phyloP scores from a whole-genome alignment of 2,797 vertebrate species.

The Malurus leucopterus region DNA sequence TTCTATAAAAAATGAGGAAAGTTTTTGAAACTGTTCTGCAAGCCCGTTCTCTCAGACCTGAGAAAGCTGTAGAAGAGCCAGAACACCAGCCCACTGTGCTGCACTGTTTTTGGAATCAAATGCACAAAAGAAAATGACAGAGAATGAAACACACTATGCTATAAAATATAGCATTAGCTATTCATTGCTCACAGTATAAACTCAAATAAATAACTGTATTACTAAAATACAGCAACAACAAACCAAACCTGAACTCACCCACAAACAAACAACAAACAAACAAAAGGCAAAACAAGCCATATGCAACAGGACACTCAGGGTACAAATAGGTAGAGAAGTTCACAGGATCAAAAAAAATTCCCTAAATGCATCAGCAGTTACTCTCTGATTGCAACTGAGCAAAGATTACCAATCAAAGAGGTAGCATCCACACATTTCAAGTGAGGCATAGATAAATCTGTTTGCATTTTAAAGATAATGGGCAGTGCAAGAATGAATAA shows the following conservation, averaged over 20 bases:
- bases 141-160: neutral
- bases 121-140: neutral
- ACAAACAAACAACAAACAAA: neutral
- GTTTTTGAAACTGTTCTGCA: neutral
- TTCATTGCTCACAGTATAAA: neutral
- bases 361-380: neutral
- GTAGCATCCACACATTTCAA: neutral
- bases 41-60: neutral
- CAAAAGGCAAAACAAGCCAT: neutral
- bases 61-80: neutral
- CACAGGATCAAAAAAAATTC: neutral
- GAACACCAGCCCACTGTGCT: neutral
- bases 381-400: neutral
- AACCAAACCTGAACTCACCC: neutral
- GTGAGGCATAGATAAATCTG: neutral
- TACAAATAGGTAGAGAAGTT: neutral
- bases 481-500: neutral
- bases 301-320: neutral
- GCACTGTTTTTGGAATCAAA: neutral
- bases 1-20: neutral
- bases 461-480: slow-evolving; percentile 1
- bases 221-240: neutral
- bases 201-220: neutral
- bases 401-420: neutral
- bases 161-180: neutral